Evolutionary conservation across 2,888 invertebrate genomes (phyloP).

Genomic region (Cheilosia soror): DNA sequence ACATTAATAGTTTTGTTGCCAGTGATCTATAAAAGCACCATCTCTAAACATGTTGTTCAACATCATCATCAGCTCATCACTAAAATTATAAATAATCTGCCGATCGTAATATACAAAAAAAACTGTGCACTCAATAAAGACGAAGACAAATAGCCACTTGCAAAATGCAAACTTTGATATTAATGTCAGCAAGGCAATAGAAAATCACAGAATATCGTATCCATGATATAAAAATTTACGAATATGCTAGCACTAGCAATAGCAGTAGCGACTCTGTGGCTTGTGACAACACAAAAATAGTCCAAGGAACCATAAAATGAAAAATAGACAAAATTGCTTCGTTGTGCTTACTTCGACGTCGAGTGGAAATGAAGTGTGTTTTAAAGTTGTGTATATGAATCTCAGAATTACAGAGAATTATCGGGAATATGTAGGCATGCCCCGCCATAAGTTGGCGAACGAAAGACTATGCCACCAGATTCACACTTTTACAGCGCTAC

Average conservation of each 20-base stretch:
- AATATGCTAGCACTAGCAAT: constrained; percentile 23
- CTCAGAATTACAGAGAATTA: constrained; percentile 56
- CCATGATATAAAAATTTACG: constrained; percentile 30
- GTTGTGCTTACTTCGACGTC: constrained; percentile 51
- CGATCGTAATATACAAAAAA: constrained; percentile 22
- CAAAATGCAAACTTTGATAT: constrained; percentile 65
- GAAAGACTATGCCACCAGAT: constrained; percentile 63
- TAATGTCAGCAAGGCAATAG: constrained; percentile 55
- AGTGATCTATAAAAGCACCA: constrained; percentile 15
- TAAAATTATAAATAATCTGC: constrained; percentile 49
- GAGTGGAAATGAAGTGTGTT: constrained; percentile 39
- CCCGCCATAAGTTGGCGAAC: constrained; percentile 43
- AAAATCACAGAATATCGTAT: constrained; percentile 41
- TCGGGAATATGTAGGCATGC: constrained; percentile 67
- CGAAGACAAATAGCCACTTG: constrained; percentile 23
- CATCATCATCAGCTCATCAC: constrained; percentile 49
- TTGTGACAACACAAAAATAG: constrained; percentile 66
- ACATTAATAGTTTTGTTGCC: constrained; percentile 61
- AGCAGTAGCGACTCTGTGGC: neutral
- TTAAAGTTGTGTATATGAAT: constrained; percentile 24
- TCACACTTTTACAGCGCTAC: constrained; percentile 47
- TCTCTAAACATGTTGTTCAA: constrained; percentile 59
- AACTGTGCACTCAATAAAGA: constrained; percentile 56
- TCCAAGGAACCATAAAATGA: constrained; percentile 64
- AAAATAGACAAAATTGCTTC: constrained; percentile 54